These are phyloP conservation scores for Pocota personata DNA, from an alignment of 2,888 invertebrate species.

Conservation along the genomic window DNA sequence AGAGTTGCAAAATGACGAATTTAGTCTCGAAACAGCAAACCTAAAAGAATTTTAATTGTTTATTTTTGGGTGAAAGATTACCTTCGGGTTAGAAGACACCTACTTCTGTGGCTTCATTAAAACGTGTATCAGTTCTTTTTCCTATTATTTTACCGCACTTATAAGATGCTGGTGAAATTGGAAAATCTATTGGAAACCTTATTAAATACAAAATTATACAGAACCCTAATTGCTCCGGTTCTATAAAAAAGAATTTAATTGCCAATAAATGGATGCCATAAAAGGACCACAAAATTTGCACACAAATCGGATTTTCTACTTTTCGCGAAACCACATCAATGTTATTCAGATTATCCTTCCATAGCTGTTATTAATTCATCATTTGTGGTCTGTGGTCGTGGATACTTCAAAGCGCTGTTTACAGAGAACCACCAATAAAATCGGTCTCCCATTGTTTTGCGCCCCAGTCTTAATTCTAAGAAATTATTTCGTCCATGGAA, in stretches of 20 bases:
- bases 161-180: background rate
- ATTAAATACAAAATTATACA: background rate
- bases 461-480: conserved; percentile 4
- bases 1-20: too few relatives aligned
- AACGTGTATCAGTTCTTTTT: too few relatives aligned
- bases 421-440: background rate
- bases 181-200: background rate
- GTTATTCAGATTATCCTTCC: background rate
- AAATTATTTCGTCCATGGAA: conserved; percentile 11
- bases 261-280: background rate
- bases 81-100: too few relatives aligned
- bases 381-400: background rate
- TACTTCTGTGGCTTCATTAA: too few relatives aligned
- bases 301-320: background rate
- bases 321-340: background rate
- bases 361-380: background rate
- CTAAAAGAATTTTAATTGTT: too few relatives aligned
- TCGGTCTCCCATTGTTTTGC: background rate
- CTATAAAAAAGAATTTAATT: background rate
- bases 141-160: too few relatives aligned
- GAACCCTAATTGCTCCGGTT: background rate
- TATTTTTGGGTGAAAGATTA: too few relatives aligned
- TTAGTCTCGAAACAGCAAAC: too few relatives aligned
- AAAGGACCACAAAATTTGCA: background rate
- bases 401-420: background rate